These are phyloP conservation scores for Coenobita brevimanus DNA, from an alignment of 1,140 invertebrate genomes.

Conservation along the genomic window DNA sequence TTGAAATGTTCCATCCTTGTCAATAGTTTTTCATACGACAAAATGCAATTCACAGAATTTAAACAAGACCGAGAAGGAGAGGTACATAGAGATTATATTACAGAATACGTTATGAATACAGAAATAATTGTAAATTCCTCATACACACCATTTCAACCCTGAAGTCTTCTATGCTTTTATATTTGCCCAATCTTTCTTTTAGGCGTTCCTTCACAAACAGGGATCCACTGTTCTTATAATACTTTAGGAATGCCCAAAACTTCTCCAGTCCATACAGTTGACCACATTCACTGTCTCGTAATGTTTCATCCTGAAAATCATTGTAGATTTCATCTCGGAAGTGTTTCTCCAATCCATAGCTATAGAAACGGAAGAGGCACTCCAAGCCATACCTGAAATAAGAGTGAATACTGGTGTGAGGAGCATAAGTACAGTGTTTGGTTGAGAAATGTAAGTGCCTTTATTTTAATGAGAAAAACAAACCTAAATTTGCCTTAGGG, in stretches of 20 bases:
- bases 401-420: constrained; percentile 48
- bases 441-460: too few relatives aligned
- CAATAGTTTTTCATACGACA: too few relatives aligned
- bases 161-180: constrained; percentile 97
- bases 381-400: constrained; percentile 84
- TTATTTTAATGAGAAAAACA: too few relatives aligned
- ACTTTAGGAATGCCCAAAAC: constrained; percentile 98
- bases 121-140: too few relatives aligned
- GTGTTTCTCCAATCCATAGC: constrained; percentile 96
- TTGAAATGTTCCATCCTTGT: too few relatives aligned
- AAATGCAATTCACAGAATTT: neutral
- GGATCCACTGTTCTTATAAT: constrained; percentile 79
- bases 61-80: too few relatives aligned
- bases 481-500: too few relatives aligned
- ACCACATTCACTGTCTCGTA: constrained; percentile 92
- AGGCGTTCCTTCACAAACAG: constrained; percentile 88
- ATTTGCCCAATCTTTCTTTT: constrained; percentile 87
- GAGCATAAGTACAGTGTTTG: too few relatives aligned
- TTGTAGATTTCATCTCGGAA: constrained; percentile 94
- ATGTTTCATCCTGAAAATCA: constrained; percentile 96
- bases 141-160: constrained; percentile 69
- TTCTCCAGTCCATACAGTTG: constrained; percentile 98
- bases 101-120: too few relatives aligned
- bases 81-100: too few relatives aligned
- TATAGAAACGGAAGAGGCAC: constrained; percentile 98